phyloP scores from a whole-genome alignment of 2,797 vertebrate species.

The Margarornis squamiger region DNA sequence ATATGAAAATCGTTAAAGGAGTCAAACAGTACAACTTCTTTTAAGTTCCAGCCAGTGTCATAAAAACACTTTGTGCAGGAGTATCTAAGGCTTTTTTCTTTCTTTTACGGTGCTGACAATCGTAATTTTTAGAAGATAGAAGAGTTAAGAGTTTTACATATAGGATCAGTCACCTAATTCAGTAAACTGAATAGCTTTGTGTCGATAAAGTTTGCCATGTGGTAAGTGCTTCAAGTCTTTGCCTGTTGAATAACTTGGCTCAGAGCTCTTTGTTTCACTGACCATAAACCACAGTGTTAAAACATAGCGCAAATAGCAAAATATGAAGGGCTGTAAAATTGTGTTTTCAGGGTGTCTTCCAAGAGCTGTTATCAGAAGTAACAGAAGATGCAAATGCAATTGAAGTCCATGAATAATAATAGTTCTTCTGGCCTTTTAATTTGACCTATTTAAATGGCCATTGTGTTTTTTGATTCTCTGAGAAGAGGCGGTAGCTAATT shows the following conservation, averaged over 20 bases:
- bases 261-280: conserved; percentile 65
- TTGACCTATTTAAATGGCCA: conserved; percentile 72
- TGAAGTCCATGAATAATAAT: conserved; percentile 71
- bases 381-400: conserved; percentile 68
- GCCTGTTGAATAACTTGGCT: conserved; percentile 2
- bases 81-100: neutral
- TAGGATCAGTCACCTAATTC: neutral
- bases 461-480: conserved; percentile 60
- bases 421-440: conserved; percentile 65
- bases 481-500: conserved; percentile 66
- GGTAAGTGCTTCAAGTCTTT: neutral
- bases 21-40: neutral
- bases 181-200: neutral
- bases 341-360: conserved; percentile 32
- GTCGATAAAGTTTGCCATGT: neutral
- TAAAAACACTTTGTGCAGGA: neutral
- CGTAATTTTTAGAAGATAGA: neutral
- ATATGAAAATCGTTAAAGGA: neutral
- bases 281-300: conserved; percentile 75
- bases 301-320: conserved; percentile 69
- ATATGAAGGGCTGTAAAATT: conserved; percentile 56
- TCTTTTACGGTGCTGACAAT: neutral
- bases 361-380: conserved; percentile 56
- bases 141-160: neutral
- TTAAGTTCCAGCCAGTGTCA: neutral